Evolutionary conservation across 2,113 vertebrate genomes (phyloP), one percentile per base, ranked within the genome.

Genomic region (Ptilonorhynchus violaceus): DNA sequence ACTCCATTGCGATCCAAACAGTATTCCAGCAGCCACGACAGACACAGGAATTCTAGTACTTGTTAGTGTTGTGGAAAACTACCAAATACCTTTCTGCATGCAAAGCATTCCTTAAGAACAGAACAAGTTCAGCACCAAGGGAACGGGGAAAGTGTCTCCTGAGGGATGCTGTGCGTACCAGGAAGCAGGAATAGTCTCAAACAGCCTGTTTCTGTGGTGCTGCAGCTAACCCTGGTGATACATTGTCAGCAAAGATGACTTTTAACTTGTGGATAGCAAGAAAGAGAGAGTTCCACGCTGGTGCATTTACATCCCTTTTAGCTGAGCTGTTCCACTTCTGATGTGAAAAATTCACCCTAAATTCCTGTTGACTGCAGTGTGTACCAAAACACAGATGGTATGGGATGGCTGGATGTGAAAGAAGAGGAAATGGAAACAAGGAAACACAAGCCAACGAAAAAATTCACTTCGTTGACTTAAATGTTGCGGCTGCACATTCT

Each of bases 71-170:
- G 69, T 85, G 53, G 80, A 91, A 88, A 91, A 81, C 47, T 89
- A 96, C 64, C 52, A 83, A 89, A 68, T 42, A 79, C 44, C 49
- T 72, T 84, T 64, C 84, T 75, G 68, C 24, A 68, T 85, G 83
- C 79, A 92, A 69, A 91, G n/a, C 47, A 60, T 92, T 93, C 78
- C 75, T 88, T 60, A 35, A 70, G n/a, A 84, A 58, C 33, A 56
- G 64, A 44, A 23, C 44, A 24, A 87, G 39, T 49, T 77, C 76
- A 84, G 72, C 56, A 91, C 41, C 2, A 3, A 77, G 78, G 42
- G 85, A 86, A 53, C n/a, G 35, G 88, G 60, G 70, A 81, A 83
- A 75, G 47, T 25, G 41, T 6, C 80, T 88, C 77, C 11, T 44
- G 50, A 15, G 56, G 31, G 68, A 35, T 46, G 25, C 41, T 62